Percentiles rank a stretch among this genome's conserved stretches.
Evolutionary conservation across 2,888 invertebrate genomes (phyloP).

Genomic region (Thyatira batis): DNA sequence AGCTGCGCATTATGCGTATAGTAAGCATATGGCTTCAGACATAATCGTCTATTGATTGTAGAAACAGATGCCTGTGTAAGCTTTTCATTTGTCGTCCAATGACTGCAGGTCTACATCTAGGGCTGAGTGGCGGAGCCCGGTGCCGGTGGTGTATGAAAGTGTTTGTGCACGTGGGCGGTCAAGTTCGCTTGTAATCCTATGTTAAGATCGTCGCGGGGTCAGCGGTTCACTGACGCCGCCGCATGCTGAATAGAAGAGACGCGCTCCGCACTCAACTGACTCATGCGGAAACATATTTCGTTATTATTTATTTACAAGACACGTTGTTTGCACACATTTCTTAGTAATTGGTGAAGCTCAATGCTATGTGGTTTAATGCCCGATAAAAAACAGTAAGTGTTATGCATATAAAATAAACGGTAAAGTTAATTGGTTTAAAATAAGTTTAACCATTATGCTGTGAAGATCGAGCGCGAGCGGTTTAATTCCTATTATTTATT

Average conservation of each 20-base stretch:
- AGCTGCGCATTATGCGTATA: slow-evolving; percentile 18
- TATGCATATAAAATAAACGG: slow-evolving; percentile 34
- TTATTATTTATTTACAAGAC: slow-evolving; percentile 42
- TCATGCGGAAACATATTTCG: slow-evolving; percentile 60
- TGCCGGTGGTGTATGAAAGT: slow-evolving; percentile 42
- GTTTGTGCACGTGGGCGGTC: slow-evolving; percentile 69
- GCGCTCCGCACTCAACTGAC: slow-evolving; percentile 41
- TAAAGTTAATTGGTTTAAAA: slow-evolving; percentile 29
- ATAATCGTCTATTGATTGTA: slow-evolving; percentile 32
- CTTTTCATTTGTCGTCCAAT: slow-evolving; percentile 14
- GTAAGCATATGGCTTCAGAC: slow-evolving; percentile 24
- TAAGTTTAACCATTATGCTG: slow-evolving; percentile 28
- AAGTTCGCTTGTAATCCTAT: slow-evolving; percentile 69
- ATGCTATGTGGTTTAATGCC: slow-evolving; percentile 54
- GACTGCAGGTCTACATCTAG: slow-evolving; percentile 29
- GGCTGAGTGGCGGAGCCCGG: slow-evolving; percentile 29
- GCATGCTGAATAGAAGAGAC: slow-evolving; percentile 50
- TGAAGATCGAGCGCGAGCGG: slow-evolving; percentile 23
- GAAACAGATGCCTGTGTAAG: slow-evolving; percentile 34
- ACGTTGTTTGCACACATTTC: slow-evolving; percentile 65
- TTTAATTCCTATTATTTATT: slow-evolving; percentile 15
- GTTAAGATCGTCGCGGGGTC: slow-evolving; percentile 60
- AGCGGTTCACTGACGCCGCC: slow-evolving; percentile 56
- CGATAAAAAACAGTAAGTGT: slow-evolving; percentile 37
- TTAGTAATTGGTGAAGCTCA: slow-evolving; percentile 50